Evolutionary conservation across 2,797 vertebrate species (phyloP).

Genomic region (Sebastes umbrosus): DNA sequence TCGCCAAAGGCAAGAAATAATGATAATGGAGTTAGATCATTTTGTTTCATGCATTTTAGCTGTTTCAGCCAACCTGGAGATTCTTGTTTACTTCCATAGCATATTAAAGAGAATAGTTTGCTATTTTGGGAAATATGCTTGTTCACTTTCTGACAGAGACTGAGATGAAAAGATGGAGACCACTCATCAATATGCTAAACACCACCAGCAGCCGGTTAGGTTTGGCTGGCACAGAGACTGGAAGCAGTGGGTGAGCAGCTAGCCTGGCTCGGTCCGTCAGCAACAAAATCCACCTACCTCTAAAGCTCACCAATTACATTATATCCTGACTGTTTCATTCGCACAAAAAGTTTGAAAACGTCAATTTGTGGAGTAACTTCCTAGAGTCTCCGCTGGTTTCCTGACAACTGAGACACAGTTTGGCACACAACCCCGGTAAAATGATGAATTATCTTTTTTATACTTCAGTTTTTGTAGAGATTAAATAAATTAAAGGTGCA

Average conservation of each 20-base stretch:
- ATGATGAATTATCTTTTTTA: too few species aligned
- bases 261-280: not conserved
- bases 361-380: not conserved
- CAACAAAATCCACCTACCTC: not conserved
- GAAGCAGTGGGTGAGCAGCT: not conserved
- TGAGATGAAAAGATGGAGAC: not conserved
- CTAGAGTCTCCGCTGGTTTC: not conserved
- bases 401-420: not conserved
- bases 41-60: not conserved
- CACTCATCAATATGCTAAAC: too few species aligned
- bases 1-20: not conserved
- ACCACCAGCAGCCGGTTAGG: not conserved
- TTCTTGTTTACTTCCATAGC: not conserved
- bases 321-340: not conserved
- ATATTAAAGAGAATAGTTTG: not conserved
- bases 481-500: too few species aligned
- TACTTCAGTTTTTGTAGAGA: too few species aligned
- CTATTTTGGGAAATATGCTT: not conserved
- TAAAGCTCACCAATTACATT: not conserved
- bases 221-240: not conserved
- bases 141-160: not conserved
- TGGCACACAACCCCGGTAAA: too few species aligned
- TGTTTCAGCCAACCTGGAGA: not conserved
- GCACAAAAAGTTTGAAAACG: not conserved
- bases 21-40: not conserved